Base-by-base conservation (phyloP, 2,888 invertebrate genomes). In the Cactoblastis cactorum region DNA sequence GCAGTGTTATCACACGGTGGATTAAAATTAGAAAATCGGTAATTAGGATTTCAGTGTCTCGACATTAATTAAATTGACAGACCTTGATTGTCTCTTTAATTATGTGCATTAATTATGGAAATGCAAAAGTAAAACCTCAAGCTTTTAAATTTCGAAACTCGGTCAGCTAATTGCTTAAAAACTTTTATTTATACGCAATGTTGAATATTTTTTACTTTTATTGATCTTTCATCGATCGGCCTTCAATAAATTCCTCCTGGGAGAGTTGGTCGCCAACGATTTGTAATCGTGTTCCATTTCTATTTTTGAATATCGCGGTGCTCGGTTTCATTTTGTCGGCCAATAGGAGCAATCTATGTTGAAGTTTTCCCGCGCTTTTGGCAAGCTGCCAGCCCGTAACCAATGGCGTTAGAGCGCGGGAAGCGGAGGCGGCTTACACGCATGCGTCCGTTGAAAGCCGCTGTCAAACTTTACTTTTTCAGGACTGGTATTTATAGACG, bases 231-330 rank as follows among this genome's bases (percentile, higher is more conserved):
- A 38, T 48, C n/a, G 37, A 28, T 47, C 17, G 47, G 24, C 37
- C 22, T 24, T 37, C 24, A 37, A 24, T 54, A 56, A 38, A 57
- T 52, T 50, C 48, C 38, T 53, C 39, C 39, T 52, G 53, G 58
- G 58, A 55, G 53, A 59, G 59, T 56, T 59, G 61, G 58, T 56
- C 59, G 61, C 65, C 67, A 67, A 55, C 51, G 58, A 67, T 74
- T 74, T 70, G 70, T 74, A 77, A 76, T 68, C 61, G 55, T 56
- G 66, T 68, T 63, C 71, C 65, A 69, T 67, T 72, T 87, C 88
- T 89, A 89, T 89, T 88, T 88, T 89, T 83, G 82, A 88, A 88
- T 84, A 83, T 75, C 82, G 88, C 87, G 88, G 88, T 87, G 88
- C 87, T 85, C 77, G 83, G 82, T 87, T 88, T 74, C 86, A 78